A percentile compares a stretch with the other conserved stretches of the same genome.
These are phyloP conservation scores for Anoura caudifer DNA, from an alignment of 2,113 vertebrate species.

Conservation along the genomic window DNA sequence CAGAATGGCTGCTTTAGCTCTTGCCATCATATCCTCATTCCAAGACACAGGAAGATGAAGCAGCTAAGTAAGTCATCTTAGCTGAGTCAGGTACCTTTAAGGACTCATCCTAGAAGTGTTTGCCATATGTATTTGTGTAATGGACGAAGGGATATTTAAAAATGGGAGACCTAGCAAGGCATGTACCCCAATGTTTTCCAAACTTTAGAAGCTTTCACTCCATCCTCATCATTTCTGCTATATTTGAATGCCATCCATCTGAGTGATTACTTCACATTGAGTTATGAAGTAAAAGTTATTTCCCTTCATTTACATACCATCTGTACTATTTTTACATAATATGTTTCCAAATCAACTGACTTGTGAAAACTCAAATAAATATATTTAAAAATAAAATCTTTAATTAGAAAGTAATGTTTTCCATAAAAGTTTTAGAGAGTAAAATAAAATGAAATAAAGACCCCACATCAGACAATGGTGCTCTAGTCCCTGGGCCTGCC, in stretches of 20 bases:
- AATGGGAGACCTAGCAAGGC: constrained; percentile 29
- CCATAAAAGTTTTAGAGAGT: neutral
- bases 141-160: neutral
- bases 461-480: neutral
- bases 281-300: neutral
- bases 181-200: neutral
- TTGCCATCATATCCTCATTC: neutral
- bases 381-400: neutral
- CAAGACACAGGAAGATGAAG: neutral
- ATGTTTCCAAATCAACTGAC: neutral
- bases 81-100: neutral
- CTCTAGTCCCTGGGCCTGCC: neutral
- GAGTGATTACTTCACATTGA: neutral
- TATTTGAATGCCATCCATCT: neutral
- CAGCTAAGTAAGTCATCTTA: neutral
- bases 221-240: neutral
- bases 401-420: neutral
- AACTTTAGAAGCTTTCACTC: neutral
- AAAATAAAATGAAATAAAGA: neutral
- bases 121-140: neutral
- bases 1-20: neutral
- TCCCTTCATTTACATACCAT: neutral
- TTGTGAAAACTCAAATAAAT: neutral
- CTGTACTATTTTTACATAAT: neutral
- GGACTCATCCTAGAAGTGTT: neutral